Evolutionary conservation across 2,113 vertebrate species (phyloP).

Genomic region (Solea solea): DNA sequence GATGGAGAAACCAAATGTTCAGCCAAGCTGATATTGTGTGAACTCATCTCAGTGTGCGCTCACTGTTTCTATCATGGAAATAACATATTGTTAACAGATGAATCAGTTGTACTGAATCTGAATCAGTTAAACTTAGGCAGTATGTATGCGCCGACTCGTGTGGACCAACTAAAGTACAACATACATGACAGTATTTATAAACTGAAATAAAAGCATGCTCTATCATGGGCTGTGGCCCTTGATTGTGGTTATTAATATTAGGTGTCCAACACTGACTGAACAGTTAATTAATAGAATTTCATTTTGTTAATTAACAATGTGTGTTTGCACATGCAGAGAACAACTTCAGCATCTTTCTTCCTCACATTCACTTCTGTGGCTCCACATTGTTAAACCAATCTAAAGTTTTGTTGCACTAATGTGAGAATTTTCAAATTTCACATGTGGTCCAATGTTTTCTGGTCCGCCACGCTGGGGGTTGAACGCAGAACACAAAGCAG

Average conservation of each 20-base stretch:
- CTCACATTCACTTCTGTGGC: too few species aligned
- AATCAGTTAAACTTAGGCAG: not conserved
- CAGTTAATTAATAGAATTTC: not conserved
- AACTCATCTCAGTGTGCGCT: slow-evolving; percentile 8
- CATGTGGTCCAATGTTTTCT: not conserved
- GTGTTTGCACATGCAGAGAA: too few species aligned
- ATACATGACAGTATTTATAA: not conserved
- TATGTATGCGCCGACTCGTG: not conserved
- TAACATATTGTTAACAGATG: slow-evolving; percentile 15
- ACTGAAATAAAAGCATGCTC: not conserved
- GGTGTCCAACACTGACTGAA: not conserved
- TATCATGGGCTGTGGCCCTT: not conserved
- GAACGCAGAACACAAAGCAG: slow-evolving; percentile 3
- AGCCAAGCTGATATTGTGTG: slow-evolving; percentile 26
- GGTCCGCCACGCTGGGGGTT: not conserved
- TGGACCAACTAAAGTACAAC: not conserved
- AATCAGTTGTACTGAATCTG: not conserved
- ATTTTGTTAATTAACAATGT: too few species aligned
- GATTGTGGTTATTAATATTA: too few species aligned
- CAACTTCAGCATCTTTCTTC: too few species aligned
- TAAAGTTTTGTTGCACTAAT: too few species aligned
- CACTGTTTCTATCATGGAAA: slow-evolving; percentile 21
- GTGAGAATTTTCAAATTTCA: not conserved
- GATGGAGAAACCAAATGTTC: slow-evolving; percentile 52
- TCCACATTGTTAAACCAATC: too few species aligned